Conservation (phyloP, 2,888 invertebrate species). For the Aleiodes alternator region DNA sequence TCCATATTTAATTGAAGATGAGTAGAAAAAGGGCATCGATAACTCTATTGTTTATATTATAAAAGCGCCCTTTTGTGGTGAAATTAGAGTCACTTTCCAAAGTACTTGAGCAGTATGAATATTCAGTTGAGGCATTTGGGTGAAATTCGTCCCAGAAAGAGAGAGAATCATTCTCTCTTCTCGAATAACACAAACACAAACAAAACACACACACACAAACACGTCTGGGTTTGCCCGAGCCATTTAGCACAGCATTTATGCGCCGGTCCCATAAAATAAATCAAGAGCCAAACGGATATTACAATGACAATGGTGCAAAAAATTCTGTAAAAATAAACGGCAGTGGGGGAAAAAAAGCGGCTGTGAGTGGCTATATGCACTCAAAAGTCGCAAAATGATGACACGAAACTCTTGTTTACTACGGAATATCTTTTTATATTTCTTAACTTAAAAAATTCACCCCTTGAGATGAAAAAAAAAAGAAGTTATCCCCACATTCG, state of each 20-base stretch:
- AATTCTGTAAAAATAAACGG: not conserved
- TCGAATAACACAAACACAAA: slow-evolving; percentile 16
- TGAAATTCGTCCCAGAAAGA: slow-evolving; percentile 48
- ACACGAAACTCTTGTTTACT: slow-evolving; percentile 30
- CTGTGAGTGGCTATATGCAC: not conserved
- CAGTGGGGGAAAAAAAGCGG: slow-evolving; percentile 8
- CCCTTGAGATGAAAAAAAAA: not conserved
- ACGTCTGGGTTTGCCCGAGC: slow-evolving; percentile 47
- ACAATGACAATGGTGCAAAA: slow-evolving; percentile 66
- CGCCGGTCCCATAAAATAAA: slow-evolving; percentile 67
- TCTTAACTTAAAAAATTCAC: not conserved
- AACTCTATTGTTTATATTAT: not conserved
- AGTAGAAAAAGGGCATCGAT: slow-evolving; percentile 27
- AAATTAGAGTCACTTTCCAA: slow-evolving; percentile 25
- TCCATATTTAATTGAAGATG: not conserved
- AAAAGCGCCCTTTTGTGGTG: slow-evolving; percentile 28
- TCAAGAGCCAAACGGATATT: slow-evolving; percentile 66
- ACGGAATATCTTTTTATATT: slow-evolving; percentile 24
- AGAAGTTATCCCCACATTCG: not conserved
- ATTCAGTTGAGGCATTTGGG: slow-evolving; percentile 41
- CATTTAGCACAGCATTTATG: slow-evolving; percentile 60
- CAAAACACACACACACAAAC: slow-evolving; percentile 16
- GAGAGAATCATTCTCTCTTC: slow-evolving; percentile 40
- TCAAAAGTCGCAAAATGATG: slow-evolving; percentile 24
- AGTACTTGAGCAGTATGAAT: slow-evolving; percentile 41